Evolutionary conservation across 2,113 vertebrate species (phyloP), one percentile per base, ranked within the genome.

Genomic region (Terrapene triunguis): DNA sequence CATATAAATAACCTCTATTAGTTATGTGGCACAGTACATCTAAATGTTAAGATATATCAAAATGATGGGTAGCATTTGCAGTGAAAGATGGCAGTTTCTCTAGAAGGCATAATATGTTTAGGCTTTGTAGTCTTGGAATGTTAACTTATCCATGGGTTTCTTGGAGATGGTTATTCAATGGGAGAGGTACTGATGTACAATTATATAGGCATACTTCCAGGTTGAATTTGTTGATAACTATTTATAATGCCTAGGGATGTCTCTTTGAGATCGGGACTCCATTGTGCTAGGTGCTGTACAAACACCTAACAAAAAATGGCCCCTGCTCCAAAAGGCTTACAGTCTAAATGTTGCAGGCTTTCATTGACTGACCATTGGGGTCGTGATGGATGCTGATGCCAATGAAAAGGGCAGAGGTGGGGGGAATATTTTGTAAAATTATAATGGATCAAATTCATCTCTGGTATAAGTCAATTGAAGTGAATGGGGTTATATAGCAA

Each of bases 131-230:
- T 84, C 88, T 17, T 80, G 81, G 83, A 82, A 93, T 86, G 38
- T 95, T 90, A 82, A 88, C 54, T 35, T 95, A n/a, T 85, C 84
- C 94, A 92, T 89, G 89, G 93, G 93, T 85, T 97, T 97, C 89
- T 96, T 96, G 96, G 95, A 90, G 89, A 91, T 92, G 11, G 17
- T 35, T 79, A 72, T 91, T 95, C 2, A 14, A 80, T 95, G 24
- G 42, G 13, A 78, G 42, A 11, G 25, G 14, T 78, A 78, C 74
- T 78, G 10, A 47, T 27, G 24, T 47, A 25, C 13, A 44, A 47
- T 78, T 47, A 44, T 78, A 47, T 11, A 78, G 24, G 27, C 24
- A 27, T 78, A 78, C 11, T 8, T 47, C 74, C 24, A 78, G 42
- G 10, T 78, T 47, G 74, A 78, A 78, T 27, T 78, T 47, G 65